phyloP scores from a whole-genome alignment of 1,140 invertebrate genomes.

The Chironomus striatipennis region DNA sequence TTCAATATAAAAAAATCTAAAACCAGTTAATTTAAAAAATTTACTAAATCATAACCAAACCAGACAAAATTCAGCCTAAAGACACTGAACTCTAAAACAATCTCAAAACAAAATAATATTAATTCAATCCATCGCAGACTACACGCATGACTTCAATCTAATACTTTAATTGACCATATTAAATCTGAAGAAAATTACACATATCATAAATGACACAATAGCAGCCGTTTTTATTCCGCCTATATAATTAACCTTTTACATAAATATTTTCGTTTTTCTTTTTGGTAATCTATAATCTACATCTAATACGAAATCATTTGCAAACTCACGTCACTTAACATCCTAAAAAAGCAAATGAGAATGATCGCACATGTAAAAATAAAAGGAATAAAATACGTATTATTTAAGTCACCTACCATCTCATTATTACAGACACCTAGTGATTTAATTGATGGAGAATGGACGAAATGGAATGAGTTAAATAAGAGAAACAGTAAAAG shows the following conservation, averaged over 20 bases:
- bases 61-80: too few species aligned
- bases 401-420: neutral
- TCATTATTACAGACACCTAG: neutral
- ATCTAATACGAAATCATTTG: neutral
- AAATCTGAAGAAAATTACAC: neutral
- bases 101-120: too few species aligned
- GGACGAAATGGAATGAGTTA: too few species aligned
- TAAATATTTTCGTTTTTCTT: too few species aligned
- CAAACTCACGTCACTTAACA: neutral
- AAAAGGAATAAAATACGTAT: too few species aligned
- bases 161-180: neutral
- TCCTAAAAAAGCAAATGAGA: neutral
- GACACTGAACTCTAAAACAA: too few species aligned
- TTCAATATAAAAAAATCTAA: too few species aligned
- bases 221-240: neutral
- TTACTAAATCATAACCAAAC: too few species aligned
- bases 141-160: neutral
- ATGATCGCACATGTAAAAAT: too few species aligned
- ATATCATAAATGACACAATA: slow-evolving; percentile 14
- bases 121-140: too few species aligned
- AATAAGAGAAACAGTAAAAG: too few species aligned
- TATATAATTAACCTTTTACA: neutral
- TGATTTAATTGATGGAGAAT: neutral
- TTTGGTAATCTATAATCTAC: neutral
- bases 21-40: too few species aligned